A percentile compares a stretch with the other conserved stretches of the same genome.
Evolutionary conservation across 2,113 vertebrate genomes (phyloP).

Genomic region (Tricholaema leucomelas): DNA sequence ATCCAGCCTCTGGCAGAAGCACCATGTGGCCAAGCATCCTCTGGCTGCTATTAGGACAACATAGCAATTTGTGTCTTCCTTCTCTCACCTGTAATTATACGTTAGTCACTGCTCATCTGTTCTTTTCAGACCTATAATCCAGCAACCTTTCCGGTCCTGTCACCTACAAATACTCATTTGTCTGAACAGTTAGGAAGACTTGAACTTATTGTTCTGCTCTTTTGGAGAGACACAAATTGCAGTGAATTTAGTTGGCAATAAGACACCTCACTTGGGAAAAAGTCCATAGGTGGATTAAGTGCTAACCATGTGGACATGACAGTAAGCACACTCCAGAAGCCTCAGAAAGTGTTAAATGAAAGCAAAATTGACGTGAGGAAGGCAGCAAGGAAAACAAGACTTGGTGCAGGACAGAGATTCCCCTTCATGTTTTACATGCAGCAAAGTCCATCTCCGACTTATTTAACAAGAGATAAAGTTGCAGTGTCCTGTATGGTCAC

Average conservation of each 20-base stretch:
- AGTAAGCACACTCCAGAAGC: background rate
- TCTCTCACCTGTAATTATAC: constrained; percentile 46
- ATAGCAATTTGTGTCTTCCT: constrained; percentile 29
- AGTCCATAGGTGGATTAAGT: background rate
- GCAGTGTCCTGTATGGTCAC: constrained; percentile 28
- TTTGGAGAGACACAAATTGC: background rate
- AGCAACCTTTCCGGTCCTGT: background rate
- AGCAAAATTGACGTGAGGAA: background rate
- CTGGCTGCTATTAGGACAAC: constrained; percentile 3
- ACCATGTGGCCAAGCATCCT: background rate
- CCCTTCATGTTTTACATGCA: background rate
- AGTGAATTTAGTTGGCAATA: background rate
- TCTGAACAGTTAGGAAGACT: background rate
- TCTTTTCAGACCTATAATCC: constrained; percentile 32
- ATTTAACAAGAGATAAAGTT: constrained; percentile 36
- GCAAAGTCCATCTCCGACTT: background rate
- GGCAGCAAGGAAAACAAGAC: background rate
- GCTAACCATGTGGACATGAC: background rate
- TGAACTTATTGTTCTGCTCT: constrained; percentile 7
- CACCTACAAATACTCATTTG: background rate
- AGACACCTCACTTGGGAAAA: background rate
- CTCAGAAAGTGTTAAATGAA: background rate
- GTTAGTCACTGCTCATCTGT: constrained; percentile 18
- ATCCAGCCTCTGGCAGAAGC: background rate
- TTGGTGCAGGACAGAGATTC: background rate